These are phyloP conservation scores for Suncus etruscus DNA, from an alignment of 2,113 vertebrate species.

Conservation along the genomic window DNA sequence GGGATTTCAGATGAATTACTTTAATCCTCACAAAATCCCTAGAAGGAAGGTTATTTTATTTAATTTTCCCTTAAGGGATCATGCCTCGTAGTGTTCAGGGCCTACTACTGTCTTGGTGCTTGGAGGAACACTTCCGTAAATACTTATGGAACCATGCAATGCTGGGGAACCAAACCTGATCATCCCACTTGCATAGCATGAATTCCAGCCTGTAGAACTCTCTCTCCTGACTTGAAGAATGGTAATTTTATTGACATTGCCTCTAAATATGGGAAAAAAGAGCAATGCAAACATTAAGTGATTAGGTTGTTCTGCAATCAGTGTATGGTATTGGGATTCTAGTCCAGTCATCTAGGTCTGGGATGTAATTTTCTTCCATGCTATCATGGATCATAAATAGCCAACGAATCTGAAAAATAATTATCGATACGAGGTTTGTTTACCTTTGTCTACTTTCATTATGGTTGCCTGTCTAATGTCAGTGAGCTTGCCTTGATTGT, in stretches of 20 bases:
- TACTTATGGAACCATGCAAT: too few relatives aligned
- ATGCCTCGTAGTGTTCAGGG: too few relatives aligned
- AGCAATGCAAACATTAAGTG: slow-evolving; percentile 23
- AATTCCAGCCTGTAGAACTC: too few relatives aligned
- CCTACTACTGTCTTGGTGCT: too few relatives aligned
- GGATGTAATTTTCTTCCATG: background rate
- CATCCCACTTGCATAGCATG: too few relatives aligned
- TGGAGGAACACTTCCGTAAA: too few relatives aligned
- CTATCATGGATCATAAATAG: background rate
- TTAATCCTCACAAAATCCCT: slow-evolving; percentile 21
- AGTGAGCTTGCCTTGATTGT: slow-evolving; percentile 26
- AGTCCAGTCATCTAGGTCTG: slow-evolving; percentile 3
- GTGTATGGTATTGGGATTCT: background rate
- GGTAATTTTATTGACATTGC: slow-evolving; percentile 12
- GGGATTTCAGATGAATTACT: slow-evolving; percentile 6
- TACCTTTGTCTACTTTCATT: background rate
- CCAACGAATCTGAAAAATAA: background rate
- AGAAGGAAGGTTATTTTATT: slow-evolving; percentile 30
- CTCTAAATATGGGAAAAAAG: slow-evolving; percentile 15
- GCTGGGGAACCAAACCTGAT: too few relatives aligned
- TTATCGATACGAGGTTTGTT: slow-evolving; percentile 8
- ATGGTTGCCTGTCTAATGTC: background rate
- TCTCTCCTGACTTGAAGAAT: background rate
- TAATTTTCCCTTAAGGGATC: too few relatives aligned
- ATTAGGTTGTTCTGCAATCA: background rate